Conservation (phyloP, 2,113 vertebrate species). For the Thamnaconus septentrionalis region DNA sequence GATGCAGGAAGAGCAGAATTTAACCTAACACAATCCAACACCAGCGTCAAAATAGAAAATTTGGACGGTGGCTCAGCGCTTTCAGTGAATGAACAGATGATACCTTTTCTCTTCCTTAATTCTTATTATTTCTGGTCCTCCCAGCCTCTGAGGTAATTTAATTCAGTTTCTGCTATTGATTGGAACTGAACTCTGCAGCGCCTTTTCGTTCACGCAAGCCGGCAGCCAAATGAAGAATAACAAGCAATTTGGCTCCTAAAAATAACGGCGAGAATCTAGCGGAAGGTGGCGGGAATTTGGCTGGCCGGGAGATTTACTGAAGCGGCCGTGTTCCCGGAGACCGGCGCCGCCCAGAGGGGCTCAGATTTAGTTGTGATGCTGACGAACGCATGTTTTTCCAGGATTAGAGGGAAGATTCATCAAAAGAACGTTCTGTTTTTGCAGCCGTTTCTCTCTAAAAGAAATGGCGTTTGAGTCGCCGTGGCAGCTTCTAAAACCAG, state of each 20-base stretch:
- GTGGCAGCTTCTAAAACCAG: too few relatives aligned
- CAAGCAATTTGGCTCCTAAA: conserved; percentile 26
- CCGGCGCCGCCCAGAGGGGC: too few relatives aligned
- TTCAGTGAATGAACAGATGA: conserved; percentile 33
- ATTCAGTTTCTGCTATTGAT: conserved; percentile 63
- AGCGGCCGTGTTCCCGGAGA: too few relatives aligned
- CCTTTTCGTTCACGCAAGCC: conserved; percentile 27
- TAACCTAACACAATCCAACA: conserved; percentile 32
- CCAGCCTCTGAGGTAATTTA: conserved; percentile 46
- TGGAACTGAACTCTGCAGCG: conserved; percentile 18
- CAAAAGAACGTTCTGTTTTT: too few relatives aligned
- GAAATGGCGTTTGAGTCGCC: too few relatives aligned
- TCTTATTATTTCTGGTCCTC: conserved; percentile 8
- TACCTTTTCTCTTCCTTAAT: conserved; percentile 12
- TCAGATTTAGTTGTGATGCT: too few relatives aligned
- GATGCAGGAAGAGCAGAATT: neutral
- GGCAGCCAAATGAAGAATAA: conserved; percentile 43
- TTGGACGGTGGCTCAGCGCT: conserved; percentile 21
- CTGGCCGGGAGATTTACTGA: too few relatives aligned
- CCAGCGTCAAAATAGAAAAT: conserved; percentile 29
- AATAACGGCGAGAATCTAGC: neutral
- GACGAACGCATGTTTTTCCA: too few relatives aligned
- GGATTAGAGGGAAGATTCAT: too few relatives aligned
- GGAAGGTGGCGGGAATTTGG: too few relatives aligned
- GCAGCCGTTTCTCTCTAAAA: too few relatives aligned